Base-by-base conservation (phyloP, 2,113 vertebrate species). In the Speoplatyrhinus poulsoni region DNA sequence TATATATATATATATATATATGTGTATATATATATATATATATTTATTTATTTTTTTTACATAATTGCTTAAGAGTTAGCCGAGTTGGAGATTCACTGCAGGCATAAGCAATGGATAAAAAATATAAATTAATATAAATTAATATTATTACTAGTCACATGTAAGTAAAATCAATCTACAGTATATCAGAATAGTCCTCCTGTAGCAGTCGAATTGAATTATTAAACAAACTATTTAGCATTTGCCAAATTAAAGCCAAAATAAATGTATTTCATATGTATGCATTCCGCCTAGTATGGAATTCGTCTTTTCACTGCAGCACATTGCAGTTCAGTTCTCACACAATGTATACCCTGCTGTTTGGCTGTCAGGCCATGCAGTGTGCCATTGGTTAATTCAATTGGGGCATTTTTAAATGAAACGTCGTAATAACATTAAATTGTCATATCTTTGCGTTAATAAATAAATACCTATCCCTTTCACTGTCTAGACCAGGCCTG, bases 361-460 rank as follows among this genome's bases (percentile, higher is more conserved):
- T 26, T 16, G 41, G 13, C 49, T 10, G 41, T 64, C 59, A 11
- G 26, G 8, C 16, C 12, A 50, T 13, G 48, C 48, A 12, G 10
- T 50, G 10, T 12, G 48, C 13, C 48, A 11, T 50, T 13, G 10
- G 7, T 11, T 11, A 50, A 50, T 50, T 50, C 2, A 15, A 13
- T 50, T 50, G 13, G 10, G 11, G 10, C 10, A 12, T 50, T 50
- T 68, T 26, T 65, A 32, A 54, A 62, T 54, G 33, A 11, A 16
- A 56, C 50, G 26, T 58, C 52, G 15, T 58, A 4, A 65, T 17
- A 75, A 58, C 46, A 59, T 71, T 26, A 59, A 53, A 32, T 61
- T 11, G 49, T 64, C 12, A 33, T 52, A 46, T 48, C 12, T 17
- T 63, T 58, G 46, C 6, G 52, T 60, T 70, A 72, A 79, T 69